Evolutionary conservation across 1,140 invertebrate species (phyloP), one percentile per base, ranked within the genome.

Genomic region (Cotesia glomerata): DNA sequence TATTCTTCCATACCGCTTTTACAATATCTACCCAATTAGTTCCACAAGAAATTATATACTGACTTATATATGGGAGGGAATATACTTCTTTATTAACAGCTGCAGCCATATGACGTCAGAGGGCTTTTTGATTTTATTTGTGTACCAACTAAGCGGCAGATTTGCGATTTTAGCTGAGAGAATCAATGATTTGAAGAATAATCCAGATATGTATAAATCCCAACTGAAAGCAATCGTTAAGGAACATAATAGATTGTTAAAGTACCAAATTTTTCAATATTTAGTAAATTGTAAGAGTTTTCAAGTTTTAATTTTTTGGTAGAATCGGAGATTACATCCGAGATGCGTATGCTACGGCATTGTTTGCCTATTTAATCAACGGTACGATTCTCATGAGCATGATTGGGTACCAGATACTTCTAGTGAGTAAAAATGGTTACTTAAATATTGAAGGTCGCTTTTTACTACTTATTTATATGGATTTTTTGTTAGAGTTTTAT

Each of bases 141-240:
- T 82, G 0, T 83, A 79, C 74, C 83, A 85, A 36, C 62, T 81
- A 56, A 83, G 81, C 59, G 81, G 84, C 3, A 80, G 82, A 71
- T 77, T 84, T 75, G 78, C 83, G 5, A 76, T 82, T 1, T 75
- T 85, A 2, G 74, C 81, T 18, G 4, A 73, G n/a, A 78, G 82
- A 39, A 82, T 85, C 52, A 70, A 69, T 0, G 73, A 77, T 5
- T 72, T 85, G 8, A 73, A 76, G 1, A 62, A 71, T 2, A 66
- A 76, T 35, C 39, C 66, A 0, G 7, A 16, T 13, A 68, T 61
- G 18, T 81, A 74, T 14, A 39, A 68, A 0, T 11, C 62, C 0
- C 75, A 83, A 54, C 32, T 84, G 2, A n/a, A 78, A 4, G 63
- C 63, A 2, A 51, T 82, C 8, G 68, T 85, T 16, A 66, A 59